phyloP scores from a whole-genome alignment of 2,797 vertebrate genomes.

The Rachycentron canadum region DNA sequence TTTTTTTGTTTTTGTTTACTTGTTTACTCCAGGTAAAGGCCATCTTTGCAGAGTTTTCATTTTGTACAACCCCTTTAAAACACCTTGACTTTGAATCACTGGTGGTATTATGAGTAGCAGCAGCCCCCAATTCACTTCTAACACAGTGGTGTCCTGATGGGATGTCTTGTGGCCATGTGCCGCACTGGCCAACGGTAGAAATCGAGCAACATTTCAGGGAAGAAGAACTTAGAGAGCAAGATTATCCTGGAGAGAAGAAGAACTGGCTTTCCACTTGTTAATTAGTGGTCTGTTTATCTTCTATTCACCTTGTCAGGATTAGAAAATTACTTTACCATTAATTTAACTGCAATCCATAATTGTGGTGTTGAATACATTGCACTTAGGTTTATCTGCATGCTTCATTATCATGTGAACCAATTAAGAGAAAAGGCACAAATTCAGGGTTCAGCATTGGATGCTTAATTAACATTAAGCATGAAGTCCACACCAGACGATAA shows the following conservation, averaged over 20 bases:
- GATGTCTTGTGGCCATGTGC: neutral
- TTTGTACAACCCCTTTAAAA: neutral
- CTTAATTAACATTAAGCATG: neutral
- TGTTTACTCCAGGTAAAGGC: constrained; percentile 9
- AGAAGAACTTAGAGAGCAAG: neutral
- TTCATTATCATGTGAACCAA: constrained; percentile 15
- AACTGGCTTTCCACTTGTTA: neutral
- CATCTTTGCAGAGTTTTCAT: neutral
- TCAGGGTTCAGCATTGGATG: neutral
- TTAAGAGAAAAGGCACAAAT: neutral
- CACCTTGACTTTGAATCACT: neutral
- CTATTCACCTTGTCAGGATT: neutral
- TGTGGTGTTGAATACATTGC: neutral
- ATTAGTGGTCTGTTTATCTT: neutral
- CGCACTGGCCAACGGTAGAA: neutral
- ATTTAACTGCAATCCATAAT: neutral
- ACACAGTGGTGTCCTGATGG: neutral
- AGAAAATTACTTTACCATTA: neutral
- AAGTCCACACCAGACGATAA: constrained; percentile 21
- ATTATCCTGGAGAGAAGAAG: neutral
- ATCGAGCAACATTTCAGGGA: neutral
- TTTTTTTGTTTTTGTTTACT: constrained; percentile 38
- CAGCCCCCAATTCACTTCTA: neutral
- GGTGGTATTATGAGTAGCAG: neutral
- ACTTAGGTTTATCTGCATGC: neutral